phyloP scores from a whole-genome alignment of 1,140 invertebrate genomes.

The Triops cancriformis region DNA sequence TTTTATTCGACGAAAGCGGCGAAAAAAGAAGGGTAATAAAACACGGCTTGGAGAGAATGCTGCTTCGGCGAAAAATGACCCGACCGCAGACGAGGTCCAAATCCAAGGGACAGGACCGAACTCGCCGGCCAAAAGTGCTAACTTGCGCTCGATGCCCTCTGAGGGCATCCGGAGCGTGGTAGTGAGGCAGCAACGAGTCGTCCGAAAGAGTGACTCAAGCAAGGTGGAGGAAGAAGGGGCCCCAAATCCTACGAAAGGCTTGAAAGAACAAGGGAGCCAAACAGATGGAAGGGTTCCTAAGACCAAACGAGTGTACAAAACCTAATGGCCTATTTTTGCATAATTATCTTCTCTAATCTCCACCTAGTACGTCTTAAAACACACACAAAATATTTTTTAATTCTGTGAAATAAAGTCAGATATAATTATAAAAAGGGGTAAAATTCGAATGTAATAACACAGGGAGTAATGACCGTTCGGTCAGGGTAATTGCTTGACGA shows the following conservation, averaged over 20 bases:
- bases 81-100: not conserved
- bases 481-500: too few species aligned
- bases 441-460: too few species aligned
- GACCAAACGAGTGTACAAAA: conserved; percentile 16
- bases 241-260: not conserved
- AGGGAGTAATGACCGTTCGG: too few species aligned
- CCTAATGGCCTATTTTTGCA: not conserved
- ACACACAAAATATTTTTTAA: too few species aligned
- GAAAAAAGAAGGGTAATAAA: not conserved
- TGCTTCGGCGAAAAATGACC: not conserved
- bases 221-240: conserved; percentile 16
- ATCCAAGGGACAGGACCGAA: not conserved
- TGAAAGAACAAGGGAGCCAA: conserved; percentile 12
- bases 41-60: not conserved
- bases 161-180: not conserved
- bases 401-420: too few species aligned
- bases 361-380: too few species aligned
- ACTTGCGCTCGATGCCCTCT: not conserved
- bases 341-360: too few species aligned
- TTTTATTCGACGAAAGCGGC: not conserved
- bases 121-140: not conserved
- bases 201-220: not conserved
- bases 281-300: conserved; percentile 24
- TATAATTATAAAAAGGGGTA: too few species aligned
- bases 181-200: not conserved